Conservation (phyloP, 2,888 invertebrate genomes). For the Norana najaformis region DNA sequence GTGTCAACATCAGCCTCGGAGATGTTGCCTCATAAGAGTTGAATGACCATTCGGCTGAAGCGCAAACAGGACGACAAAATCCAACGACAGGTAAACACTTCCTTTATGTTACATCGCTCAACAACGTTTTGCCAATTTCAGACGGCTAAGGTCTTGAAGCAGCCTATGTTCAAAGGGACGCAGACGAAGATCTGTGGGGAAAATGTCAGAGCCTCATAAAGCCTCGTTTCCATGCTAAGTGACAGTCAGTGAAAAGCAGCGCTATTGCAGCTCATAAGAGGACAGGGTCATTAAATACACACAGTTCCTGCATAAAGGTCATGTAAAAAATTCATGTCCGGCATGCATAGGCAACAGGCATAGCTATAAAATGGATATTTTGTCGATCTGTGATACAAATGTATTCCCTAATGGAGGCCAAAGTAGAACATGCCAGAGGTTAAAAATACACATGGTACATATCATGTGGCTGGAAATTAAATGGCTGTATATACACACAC, state of each 20-base stretch:
- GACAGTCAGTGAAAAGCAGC: too few species aligned
- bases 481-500: background rate
- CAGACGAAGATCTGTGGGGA: background rate
- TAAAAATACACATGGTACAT: too few species aligned
- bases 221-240: background rate
- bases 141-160: background rate
- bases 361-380: background rate
- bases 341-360: background rate
- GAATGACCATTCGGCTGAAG: background rate
- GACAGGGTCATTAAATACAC: background rate
- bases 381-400: too few species aligned
- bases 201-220: background rate
- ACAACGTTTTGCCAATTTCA: too few species aligned
- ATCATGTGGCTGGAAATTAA: background rate
- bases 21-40: too few species aligned
- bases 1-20: background rate
- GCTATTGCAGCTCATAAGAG: too few species aligned
- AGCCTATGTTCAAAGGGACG: background rate
- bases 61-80: background rate
- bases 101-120: too few species aligned
- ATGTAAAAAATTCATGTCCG: background rate
- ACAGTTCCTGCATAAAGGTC: background rate
- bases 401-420: too few species aligned
- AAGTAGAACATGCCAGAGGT: too few species aligned
- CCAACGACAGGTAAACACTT: background rate